Percentiles rank a stretch among this genome's conserved stretches.
These are phyloP conservation scores for Microctenopoma stevenorrisi DNA, from an alignment of 2,797 vertebrate species.

Conservation along the genomic window DNA sequence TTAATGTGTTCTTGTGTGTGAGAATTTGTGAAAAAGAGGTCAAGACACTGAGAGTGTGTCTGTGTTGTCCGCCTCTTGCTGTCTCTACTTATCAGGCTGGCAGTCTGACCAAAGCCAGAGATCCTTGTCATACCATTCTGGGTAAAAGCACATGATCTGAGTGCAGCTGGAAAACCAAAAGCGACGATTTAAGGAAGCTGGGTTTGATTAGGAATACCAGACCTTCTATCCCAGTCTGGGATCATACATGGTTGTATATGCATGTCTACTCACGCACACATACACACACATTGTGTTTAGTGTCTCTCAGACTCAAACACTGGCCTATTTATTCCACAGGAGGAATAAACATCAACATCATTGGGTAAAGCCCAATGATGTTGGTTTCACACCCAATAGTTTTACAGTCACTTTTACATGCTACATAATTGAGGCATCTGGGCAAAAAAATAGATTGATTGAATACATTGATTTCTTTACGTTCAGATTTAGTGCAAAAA, in stretches of 20 bases:
- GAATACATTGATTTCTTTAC: slow-evolving; percentile 60
- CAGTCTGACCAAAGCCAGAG: slow-evolving; percentile 73
- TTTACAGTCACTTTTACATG: slow-evolving; percentile 57
- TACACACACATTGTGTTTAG: slow-evolving; percentile 45
- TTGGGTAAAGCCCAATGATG: slow-evolving; percentile 23
- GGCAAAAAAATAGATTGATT: slow-evolving; percentile 36
- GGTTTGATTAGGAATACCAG: slow-evolving; percentile 75
- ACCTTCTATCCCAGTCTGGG: slow-evolving; percentile 63
- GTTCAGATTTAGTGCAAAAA: slow-evolving; percentile 54
- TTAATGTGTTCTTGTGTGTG: slow-evolving; percentile 21
- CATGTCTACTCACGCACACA: slow-evolving; percentile 26
- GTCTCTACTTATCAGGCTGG: slow-evolving; percentile 70
- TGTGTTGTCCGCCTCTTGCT: slow-evolving; percentile 56
- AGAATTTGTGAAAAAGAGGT: slow-evolving; percentile 25
- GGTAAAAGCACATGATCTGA: slow-evolving; percentile 67
- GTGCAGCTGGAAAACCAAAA: slow-evolving; percentile 59
- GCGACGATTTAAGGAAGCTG: slow-evolving; percentile 65
- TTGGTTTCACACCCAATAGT: slow-evolving; percentile 56
- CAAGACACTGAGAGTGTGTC: slow-evolving; percentile 24
- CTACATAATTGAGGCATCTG: slow-evolving; percentile 52
- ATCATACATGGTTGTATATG: slow-evolving; percentile 73
- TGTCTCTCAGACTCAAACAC: slow-evolving; percentile 56
- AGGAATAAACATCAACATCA: slow-evolving; percentile 4
- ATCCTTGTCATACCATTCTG: slow-evolving; percentile 65
- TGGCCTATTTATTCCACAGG: slow-evolving; percentile 74